These are phyloP conservation scores for Taeniopygia guttata DNA, from an alignment of 2,797 vertebrate genomes.

Conservation along the genomic window DNA sequence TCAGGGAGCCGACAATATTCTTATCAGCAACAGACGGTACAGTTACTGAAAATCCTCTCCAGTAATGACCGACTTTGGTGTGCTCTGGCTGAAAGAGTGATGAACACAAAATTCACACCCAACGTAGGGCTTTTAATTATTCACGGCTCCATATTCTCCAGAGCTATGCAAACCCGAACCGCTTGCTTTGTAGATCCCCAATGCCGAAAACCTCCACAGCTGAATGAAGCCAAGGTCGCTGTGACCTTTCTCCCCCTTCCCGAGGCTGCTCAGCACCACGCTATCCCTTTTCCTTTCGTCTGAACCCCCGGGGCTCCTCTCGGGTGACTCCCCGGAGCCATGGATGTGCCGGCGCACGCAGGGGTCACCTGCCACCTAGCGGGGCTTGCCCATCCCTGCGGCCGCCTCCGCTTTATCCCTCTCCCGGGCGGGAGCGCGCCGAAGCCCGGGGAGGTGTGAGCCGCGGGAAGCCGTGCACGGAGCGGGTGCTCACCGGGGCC, in stretches of 20 bases:
- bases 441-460: background rate
- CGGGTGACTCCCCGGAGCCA: background rate
- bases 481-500: no score
- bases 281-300: background rate
- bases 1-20: rapidly evolving
- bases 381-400: background rate
- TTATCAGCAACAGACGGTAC: background rate
- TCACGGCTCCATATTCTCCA: background rate
- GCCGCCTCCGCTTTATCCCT: background rate
- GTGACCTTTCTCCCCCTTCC: background rate
- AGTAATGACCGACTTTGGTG: background rate
- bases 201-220: background rate
- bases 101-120: background rate
- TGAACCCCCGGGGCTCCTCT: background rate
- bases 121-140: background rate
- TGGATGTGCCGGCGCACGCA: rapidly evolving
- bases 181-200: background rate
- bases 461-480: background rate
- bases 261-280: background rate
- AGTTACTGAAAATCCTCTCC: background rate
- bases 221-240: background rate
- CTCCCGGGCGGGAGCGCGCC: rapidly evolving
- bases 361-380: background rate
- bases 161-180: background rate
- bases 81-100: background rate